Conservation (phyloP, 1,140 invertebrate genomes). For the Lethocerus indicus region DNA sequence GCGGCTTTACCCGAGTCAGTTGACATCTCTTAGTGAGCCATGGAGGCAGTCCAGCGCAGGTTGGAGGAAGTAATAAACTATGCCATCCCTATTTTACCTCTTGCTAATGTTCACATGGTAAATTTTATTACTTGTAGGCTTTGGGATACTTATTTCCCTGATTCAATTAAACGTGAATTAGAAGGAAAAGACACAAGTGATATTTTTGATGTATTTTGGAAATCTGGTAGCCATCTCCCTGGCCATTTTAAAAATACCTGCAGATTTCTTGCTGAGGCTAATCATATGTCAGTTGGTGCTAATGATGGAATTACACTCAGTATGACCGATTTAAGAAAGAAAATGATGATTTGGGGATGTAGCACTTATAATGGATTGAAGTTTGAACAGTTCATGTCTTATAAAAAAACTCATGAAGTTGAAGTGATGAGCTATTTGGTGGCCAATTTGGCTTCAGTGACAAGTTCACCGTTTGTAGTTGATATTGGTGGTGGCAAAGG, state of each 20-base stretch:
- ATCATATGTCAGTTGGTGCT: too few relatives aligned
- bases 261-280: too few relatives aligned
- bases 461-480: slow-evolving; percentile 33
- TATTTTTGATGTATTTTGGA: background rate
- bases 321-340: too few relatives aligned
- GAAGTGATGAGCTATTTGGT: slow-evolving; percentile 36
- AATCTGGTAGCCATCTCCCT: too few relatives aligned
- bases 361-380: too few relatives aligned
- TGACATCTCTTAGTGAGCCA: background rate
- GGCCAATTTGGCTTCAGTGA: slow-evolving; percentile 22
- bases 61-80: slow-evolving; percentile 36
- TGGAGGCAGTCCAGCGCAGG: slow-evolving; percentile 16
- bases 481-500: slow-evolving; percentile 79
- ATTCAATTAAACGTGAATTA: slow-evolving; percentile 32
- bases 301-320: too few relatives aligned
- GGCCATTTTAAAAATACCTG: too few relatives aligned
- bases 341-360: background rate
- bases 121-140: slow-evolving; percentile 57
- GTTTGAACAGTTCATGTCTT: slow-evolving; percentile 27
- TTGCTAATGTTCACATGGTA: slow-evolving; percentile 63
- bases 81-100: slow-evolving; percentile 34
- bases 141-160: slow-evolving; percentile 40
- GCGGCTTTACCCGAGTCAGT: slow-evolving; percentile 6
- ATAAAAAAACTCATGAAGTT: slow-evolving; percentile 74
- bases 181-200: slow-evolving; percentile 17